Evolutionary conservation across 2,888 invertebrate species (phyloP).

Genomic region (Tipula lateralis): DNA sequence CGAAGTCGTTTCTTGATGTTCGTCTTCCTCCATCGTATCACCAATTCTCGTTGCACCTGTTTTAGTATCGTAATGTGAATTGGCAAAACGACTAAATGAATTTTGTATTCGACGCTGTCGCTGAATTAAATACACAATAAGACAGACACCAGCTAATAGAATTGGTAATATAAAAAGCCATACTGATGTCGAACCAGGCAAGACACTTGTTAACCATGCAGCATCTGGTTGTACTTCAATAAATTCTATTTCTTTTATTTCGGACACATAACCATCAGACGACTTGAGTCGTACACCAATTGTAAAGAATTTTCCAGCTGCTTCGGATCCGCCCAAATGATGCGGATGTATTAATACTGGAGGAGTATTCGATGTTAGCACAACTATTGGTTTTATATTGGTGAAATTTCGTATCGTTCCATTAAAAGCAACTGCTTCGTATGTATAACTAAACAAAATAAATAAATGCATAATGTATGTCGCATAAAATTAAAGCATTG

Average conservation of each 20-base stretch:
- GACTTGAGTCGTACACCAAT: slow-evolving; percentile 62
- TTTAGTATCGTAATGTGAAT: slow-evolving; percentile 79
- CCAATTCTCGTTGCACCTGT: slow-evolving; percentile 82
- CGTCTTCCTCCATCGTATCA: slow-evolving; percentile 64
- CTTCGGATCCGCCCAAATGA: slow-evolving; percentile 51
- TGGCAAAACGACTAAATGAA: slow-evolving; percentile 75
- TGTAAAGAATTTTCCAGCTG: slow-evolving; percentile 53
- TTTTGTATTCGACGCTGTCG: slow-evolving; percentile 69
- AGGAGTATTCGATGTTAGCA: slow-evolving; percentile 51
- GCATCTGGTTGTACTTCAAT: slow-evolving; percentile 37
- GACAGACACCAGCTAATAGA: slow-evolving; percentile 51
- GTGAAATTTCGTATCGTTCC: slow-evolving; percentile 51
- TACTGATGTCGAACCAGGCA: slow-evolving; percentile 37
- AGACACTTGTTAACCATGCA: slow-evolving; percentile 35
- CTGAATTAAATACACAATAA: slow-evolving; percentile 59
- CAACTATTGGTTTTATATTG: slow-evolving; percentile 50
- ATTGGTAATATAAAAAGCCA: slow-evolving; percentile 56
- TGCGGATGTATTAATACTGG: slow-evolving; percentile 44
- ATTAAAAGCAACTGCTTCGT: slow-evolving; percentile 62
- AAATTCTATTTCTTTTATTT: slow-evolving; percentile 38
- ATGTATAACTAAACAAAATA: slow-evolving; percentile 51
- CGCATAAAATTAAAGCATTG: not conserved
- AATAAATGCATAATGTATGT: slow-evolving; percentile 12
- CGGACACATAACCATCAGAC: slow-evolving; percentile 38
- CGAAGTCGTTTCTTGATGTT: slow-evolving; percentile 81